These are phyloP conservation scores for Nyctibius bracteatus DNA, from an alignment of 2,113 vertebrate genomes.

Conservation along the genomic window DNA sequence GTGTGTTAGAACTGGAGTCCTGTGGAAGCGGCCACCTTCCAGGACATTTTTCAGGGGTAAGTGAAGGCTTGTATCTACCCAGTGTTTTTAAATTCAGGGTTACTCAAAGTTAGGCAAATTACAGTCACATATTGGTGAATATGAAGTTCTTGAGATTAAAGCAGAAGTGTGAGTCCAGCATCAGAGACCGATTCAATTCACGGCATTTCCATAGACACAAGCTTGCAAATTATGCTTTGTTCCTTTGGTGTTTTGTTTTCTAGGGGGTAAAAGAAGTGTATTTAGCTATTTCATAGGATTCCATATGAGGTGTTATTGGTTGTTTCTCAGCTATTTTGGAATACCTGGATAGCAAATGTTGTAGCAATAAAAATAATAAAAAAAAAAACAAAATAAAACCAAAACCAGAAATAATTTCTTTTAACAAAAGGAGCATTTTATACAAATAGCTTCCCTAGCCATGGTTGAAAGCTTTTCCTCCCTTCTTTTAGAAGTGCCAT, in stretches of 20 bases:
- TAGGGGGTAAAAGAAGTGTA: not conserved
- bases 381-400: too few species aligned
- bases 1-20: not conserved
- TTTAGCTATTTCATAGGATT: not conserved
- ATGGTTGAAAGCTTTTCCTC: not conserved
- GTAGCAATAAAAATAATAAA: not conserved
- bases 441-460: not conserved
- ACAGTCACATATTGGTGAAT: not conserved
- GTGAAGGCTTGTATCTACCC: not conserved
- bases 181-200: not conserved
- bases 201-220: not conserved
- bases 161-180: not conserved
- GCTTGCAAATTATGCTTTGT: not conserved
- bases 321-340: not conserved
- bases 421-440: not conserved
- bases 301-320: not conserved
- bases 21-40: constrained; percentile 38
- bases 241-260: not conserved
- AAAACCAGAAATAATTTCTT: not conserved
- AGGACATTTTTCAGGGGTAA: constrained; percentile 67
- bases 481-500: not conserved
- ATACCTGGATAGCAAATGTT: not conserved
- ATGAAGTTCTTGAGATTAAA: not conserved
- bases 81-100: not conserved
- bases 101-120: not conserved